These are phyloP conservation scores for Ramazzottius varieornatus DNA, from an alignment of 2,888 invertebrate genomes.

Conservation along the genomic window DNA sequence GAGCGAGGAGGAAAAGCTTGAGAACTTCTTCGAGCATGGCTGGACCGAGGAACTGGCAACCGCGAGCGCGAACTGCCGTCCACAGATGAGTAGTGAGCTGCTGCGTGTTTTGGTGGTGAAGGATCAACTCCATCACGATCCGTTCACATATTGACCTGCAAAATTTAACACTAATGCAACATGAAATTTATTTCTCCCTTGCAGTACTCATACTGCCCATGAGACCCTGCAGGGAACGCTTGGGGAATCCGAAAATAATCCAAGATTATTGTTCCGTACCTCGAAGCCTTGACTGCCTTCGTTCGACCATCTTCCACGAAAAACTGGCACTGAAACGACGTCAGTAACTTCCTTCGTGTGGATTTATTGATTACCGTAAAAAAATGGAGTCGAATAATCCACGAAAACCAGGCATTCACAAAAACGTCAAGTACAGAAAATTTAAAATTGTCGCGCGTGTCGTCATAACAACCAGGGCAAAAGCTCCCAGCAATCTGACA, in stretches of 20 bases:
- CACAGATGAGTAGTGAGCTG: conserved; percentile 32
- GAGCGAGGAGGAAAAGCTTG: conserved; percentile 53
- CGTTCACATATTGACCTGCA: conserved; percentile 64
- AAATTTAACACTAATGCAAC: too few species aligned
- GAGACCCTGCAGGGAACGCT: too few species aligned
- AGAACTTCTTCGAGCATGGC: conserved; percentile 80
- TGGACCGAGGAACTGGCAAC: conserved; percentile 92
- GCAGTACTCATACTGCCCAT: too few species aligned
- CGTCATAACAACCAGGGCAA: too few species aligned
- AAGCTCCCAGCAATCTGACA: too few species aligned
- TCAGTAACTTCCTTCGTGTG: conserved; percentile 59
- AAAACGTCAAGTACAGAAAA: too few species aligned
- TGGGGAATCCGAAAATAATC: too few species aligned
- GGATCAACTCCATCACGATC: conserved; percentile 67
- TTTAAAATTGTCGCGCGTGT: too few species aligned
- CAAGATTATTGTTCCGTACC: too few species aligned
- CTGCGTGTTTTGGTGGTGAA: conserved; percentile 84
- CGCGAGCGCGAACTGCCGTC: conserved; percentile 43
- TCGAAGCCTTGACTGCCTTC: background rate
- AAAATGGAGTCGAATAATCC: too few species aligned
- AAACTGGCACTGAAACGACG: conserved; percentile 68
- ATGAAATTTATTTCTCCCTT: too few species aligned
- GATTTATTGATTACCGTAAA: background rate
- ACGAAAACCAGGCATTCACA: too few species aligned
- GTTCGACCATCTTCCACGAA: conserved; percentile 19